Base-by-base conservation (phyloP, 2,113 vertebrate genomes). In the Crotalus viridis region DNA sequence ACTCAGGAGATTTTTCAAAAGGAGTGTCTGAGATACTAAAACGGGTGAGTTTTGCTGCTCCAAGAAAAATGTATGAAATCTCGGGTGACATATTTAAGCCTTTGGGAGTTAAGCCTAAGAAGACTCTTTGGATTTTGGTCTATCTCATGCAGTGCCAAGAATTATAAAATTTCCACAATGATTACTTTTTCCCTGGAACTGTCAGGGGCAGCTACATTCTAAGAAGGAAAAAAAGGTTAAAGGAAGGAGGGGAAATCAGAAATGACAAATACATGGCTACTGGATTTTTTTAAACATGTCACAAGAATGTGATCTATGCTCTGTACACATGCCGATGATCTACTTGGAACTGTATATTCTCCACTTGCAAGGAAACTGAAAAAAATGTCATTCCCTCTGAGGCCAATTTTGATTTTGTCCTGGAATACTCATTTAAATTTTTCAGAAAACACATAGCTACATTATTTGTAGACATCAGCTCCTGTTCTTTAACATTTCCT, bases 371-470 rank as follows among this genome's bases (percentile, higher is more conserved):
- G 94, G 94, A 94, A 94, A 95, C 95, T 95, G 93, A 91, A 81
- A 43, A 93, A 61, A 96, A 96, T 93, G 87, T 90, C 92, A 96
- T 95, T 97, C 96, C 96, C 93, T 96, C 52, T 0, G 97, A 94
- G 90, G 56, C 81, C 91, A 93, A 94, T 96, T 97, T 97, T 96
- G 95, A 94, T 94, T 86, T 89, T 94, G 52, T 94, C 97, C 96
- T 97, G 96, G 95, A 97, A 96, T 97, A 97, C 91, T 97, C 96
- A 95, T 97, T 97, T 96, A 95, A 93, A 92, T 90, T 87, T 89
- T 96, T 94, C 54, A 57, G 94, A 94, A 87, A 94, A 92, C 95
- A 90, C 94, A 96, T 94, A 93, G 89, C 91, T 94, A 69, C 64
- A 69, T 69, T 69, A 94, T 95, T 94, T 95, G 93, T 94, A 95